These are phyloP conservation scores for Rhagonycha fulva DNA, from an alignment of 2,888 invertebrate genomes.

Conservation along the genomic window DNA sequence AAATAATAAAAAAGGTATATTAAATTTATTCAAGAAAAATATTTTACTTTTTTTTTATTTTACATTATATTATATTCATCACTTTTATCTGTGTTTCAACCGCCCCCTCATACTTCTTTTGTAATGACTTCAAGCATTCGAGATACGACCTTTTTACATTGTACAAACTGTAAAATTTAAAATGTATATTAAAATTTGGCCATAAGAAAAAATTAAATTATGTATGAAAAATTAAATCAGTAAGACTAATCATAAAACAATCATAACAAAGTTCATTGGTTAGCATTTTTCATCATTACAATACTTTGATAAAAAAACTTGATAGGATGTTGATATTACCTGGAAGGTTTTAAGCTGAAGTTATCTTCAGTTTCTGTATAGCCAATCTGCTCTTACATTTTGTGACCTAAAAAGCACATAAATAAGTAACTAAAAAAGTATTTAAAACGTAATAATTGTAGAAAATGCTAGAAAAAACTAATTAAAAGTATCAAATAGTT, in stretches of 20 bases:
- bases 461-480: background rate
- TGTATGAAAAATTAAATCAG: background rate
- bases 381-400: conserved; percentile 84
- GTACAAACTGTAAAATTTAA: no score
- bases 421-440: background rate
- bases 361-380: conserved; percentile 83
- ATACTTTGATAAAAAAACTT: background rate
- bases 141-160: no score
- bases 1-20: no score
- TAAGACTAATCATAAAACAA: conserved; percentile 22
- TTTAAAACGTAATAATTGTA: background rate
- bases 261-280: conserved; percentile 8
- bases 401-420: conserved; percentile 65
- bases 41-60: no score
- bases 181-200: no score
- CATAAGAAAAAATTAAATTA: no score
- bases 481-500: background rate
- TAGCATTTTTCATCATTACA: conserved; percentile 17
- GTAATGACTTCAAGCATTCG: no score
- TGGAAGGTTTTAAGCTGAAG: conserved; percentile 88
- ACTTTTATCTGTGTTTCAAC: no score
- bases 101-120: no score
- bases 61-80: no score
- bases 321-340: conserved; percentile 48
- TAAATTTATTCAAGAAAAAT: no score